phyloP scores from a whole-genome alignment of 2,888 invertebrate genomes.

The Ectemnius continuus region DNA sequence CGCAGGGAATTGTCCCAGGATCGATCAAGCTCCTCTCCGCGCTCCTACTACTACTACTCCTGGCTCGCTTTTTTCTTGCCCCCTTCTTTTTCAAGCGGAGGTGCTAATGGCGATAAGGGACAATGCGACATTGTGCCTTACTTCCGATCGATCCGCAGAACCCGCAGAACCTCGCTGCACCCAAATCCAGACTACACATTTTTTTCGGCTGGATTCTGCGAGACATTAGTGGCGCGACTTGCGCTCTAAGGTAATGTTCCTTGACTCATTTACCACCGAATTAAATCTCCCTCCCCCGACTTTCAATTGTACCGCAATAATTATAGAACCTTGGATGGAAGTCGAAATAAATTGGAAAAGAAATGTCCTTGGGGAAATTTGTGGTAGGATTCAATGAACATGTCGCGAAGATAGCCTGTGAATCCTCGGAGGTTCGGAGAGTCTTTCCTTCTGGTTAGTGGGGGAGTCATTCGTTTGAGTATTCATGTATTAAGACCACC shows the following conservation, averaged over 20 bases:
- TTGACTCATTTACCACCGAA: too few species aligned
- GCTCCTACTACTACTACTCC: background rate
- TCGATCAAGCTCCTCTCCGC: background rate
- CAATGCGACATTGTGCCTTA: slow-evolving; percentile 31
- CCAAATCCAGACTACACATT: too few species aligned
- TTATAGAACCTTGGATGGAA: too few species aligned
- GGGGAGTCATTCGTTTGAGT: slow-evolving; percentile 39
- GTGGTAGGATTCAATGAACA: too few species aligned
- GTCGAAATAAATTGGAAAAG: too few species aligned
- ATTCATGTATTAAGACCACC: slow-evolving; percentile 55
- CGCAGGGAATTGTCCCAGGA: background rate
- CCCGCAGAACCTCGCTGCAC: background rate
- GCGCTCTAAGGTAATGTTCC: too few species aligned
- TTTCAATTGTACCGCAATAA: too few species aligned
- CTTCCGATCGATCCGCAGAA: slow-evolving; percentile 7
- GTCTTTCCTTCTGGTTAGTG: slow-evolving; percentile 19
- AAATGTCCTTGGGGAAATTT: too few species aligned
- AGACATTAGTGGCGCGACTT: background rate
- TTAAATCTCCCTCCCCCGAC: too few species aligned
- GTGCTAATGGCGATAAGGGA: background rate
- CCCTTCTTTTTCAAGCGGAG: background rate
- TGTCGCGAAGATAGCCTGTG: too few species aligned
- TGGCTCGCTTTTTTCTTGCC: background rate
- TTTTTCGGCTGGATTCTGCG: too few species aligned
- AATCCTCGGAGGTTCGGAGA: background rate